Evolutionary conservation across 2,797 vertebrate species (phyloP), one percentile per base, ranked within the genome.

Genomic region (Gephyroberyx darwinii): DNA sequence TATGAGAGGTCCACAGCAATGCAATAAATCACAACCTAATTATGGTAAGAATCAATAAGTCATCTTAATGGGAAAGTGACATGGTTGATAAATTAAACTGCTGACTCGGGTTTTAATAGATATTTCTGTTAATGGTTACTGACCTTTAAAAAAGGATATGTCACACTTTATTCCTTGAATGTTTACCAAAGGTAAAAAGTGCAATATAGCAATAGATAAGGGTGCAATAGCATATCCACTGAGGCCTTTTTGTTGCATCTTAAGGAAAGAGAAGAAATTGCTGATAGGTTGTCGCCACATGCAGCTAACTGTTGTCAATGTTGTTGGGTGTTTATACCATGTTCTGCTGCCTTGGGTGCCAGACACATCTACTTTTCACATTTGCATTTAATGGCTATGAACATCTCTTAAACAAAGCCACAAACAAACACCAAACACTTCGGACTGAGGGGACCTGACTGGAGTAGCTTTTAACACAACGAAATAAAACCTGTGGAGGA

Each of bases 1-100:
- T 47, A 62, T 65, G 41, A 69, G 78, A 83, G 64, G 56, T 84
- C 72, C 62, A 64, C 30, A 67, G 52, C 50, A 77, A 72, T 47
- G 67, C 64, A 57, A 83, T 73, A 58, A 77, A 86, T 77, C 75
- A 81, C 48, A 68, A 63, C 68, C 47, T 78, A 26, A 71, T 78
- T 48, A 78, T 41, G 54, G 57, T 50, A 26, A 55, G 48, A 82
- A 82, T 83, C 77, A 57, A 83, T 80, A 69, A 0, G 8, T 72
- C 54, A 26, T 64, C 66, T 77, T 71, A 75, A 78, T 3, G 16
- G 78, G 31, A 39, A 76, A 80, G 37, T 59, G 30, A 12, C 2
- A 3, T 35, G 5, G 67, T 57, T 84, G 72, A 89, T 84, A 70
- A 76, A 84, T 84, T 72, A 85, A 83, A 74, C 33, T 1, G 20